Evolutionary conservation across 2,888 invertebrate species (phyloP).

Genomic region (Hirtodrosophila cameraria): DNA sequence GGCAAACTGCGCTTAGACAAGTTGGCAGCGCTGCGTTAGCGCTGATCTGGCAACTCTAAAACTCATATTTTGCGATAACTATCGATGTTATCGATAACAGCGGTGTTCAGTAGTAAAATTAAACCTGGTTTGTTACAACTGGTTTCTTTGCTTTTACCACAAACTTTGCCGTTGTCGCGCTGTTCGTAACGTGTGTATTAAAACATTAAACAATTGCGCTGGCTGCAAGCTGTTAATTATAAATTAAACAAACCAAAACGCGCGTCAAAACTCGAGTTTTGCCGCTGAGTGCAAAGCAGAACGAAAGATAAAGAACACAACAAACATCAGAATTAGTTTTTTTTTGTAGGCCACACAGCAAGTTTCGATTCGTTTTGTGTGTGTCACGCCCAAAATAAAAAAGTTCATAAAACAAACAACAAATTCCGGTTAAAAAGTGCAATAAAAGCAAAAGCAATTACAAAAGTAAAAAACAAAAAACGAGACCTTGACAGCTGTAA

Average conservation of each 20-base stretch:
- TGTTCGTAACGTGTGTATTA: slow-evolving; percentile 43
- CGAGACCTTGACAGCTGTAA: slow-evolving; percentile 42
- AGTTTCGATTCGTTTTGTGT: slow-evolving; percentile 46
- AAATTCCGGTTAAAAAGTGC: slow-evolving; percentile 40
- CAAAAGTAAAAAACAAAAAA: slow-evolving; percentile 42
- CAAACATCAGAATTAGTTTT: no score
- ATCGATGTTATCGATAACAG: slow-evolving; percentile 37
- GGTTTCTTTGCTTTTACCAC: slow-evolving; percentile 48
- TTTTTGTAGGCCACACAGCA: slow-evolving; percentile 52
- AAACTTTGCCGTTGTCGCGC: slow-evolving; percentile 43
- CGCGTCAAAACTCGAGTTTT: slow-evolving; percentile 33
- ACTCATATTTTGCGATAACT: slow-evolving; percentile 20
- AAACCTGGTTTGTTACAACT: slow-evolving; percentile 56
- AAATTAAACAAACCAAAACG: neutral
- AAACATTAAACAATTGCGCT: slow-evolving; percentile 63
- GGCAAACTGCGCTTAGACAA: slow-evolving; percentile 33
- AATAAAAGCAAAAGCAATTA: slow-evolving; percentile 45
- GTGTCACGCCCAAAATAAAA: slow-evolving; percentile 70
- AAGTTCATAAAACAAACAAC: slow-evolving; percentile 29
- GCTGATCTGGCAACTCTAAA: slow-evolving; percentile 16
- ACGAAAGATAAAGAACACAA: slow-evolving; percentile 28
- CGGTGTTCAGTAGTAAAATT: slow-evolving; percentile 56
- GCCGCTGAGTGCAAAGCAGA: slow-evolving; percentile 22
- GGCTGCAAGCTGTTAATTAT: slow-evolving; percentile 53
- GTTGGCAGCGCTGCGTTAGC: slow-evolving; percentile 29